Percentiles rank a stretch among this genome's conserved stretches.
phyloP scores from a whole-genome alignment of 2,888 invertebrate species.

The Spilosoma lubricipeda region DNA sequence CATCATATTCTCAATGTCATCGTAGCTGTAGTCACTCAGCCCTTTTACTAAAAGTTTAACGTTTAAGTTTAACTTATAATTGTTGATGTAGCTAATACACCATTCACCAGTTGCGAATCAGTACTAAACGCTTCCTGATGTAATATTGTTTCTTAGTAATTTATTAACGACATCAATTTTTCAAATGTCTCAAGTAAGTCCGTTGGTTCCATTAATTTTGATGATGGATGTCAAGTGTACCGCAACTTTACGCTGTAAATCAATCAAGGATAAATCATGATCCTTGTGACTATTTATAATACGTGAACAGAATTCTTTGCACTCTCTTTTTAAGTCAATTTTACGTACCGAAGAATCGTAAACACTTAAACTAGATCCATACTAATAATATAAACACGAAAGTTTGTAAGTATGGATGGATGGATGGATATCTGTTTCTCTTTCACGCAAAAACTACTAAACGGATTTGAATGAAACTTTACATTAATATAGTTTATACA shows the following conservation, averaged over 20 bases:
- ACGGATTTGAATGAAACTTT: no score
- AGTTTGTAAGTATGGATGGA: no score
- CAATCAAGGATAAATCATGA: slow-evolving; percentile 60
- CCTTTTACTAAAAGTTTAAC: no score
- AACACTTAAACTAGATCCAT: background rate
- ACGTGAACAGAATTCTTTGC: background rate
- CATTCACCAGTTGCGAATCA: slow-evolving; percentile 13
- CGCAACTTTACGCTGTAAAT: slow-evolving; percentile 63
- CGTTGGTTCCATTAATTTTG: slow-evolving; percentile 64
- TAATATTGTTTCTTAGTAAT: slow-evolving; percentile 55
- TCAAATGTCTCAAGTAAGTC: slow-evolving; percentile 57
- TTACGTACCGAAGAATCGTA: background rate
- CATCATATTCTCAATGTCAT: no score
- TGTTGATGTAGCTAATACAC: background rate
- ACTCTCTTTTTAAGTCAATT: background rate
- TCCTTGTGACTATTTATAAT: slow-evolving; percentile 32
- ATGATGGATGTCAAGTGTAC: slow-evolving; percentile 67
- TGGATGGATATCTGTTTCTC: no score
- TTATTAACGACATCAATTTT: slow-evolving; percentile 64
- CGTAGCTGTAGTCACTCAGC: no score
- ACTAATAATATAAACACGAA: no score
- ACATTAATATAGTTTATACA: no score
- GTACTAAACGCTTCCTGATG: slow-evolving; percentile 20
- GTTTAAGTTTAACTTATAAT: background rate
- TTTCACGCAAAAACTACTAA: no score